Conservation (phyloP, 2,888 invertebrate genomes). For the Ormyrus nitidulus region DNA sequence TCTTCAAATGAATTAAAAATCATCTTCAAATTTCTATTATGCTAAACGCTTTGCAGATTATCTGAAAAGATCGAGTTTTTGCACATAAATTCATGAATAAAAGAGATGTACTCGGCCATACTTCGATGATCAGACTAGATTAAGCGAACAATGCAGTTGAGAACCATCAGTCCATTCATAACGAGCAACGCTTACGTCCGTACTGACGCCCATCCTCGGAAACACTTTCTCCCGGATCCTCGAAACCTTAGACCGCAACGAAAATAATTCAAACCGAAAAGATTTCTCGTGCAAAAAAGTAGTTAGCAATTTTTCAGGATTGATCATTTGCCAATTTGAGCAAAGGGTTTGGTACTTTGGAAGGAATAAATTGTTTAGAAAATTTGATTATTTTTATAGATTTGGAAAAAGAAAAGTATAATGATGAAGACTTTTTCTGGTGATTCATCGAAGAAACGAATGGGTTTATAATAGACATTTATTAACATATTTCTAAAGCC, state of each 20-base stretch:
- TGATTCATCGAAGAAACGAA: too few relatives aligned
- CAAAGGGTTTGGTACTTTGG: too few relatives aligned
- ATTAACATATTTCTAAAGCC: too few relatives aligned
- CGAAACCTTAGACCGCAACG: constrained; percentile 32
- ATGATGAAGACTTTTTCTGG: too few relatives aligned
- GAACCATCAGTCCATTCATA: constrained; percentile 8
- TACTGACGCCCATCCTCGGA: constrained; percentile 53
- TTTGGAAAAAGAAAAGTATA: too few relatives aligned
- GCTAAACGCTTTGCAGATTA: not conserved
- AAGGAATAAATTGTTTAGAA: too few relatives aligned
- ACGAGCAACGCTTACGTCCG: constrained; percentile 15
- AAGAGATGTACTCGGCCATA: not conserved
- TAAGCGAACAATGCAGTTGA: not conserved
- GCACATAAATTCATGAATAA: not conserved
- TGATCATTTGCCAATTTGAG: too few relatives aligned
- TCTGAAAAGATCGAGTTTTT: not conserved
- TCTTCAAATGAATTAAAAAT: too few relatives aligned
- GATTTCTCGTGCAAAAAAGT: not conserved
- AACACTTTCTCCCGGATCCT: constrained; percentile 71
- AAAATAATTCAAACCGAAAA: constrained; percentile 24
- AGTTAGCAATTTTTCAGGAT: not conserved
- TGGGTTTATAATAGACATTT: too few relatives aligned
- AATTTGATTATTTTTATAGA: too few relatives aligned
- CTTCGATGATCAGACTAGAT: constrained; percentile 4
- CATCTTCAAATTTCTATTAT: too few relatives aligned